These are phyloP conservation scores for Ptychochromis oligacanthus DNA, from an alignment of 2,113 vertebrate species.

Conservation along the genomic window DNA sequence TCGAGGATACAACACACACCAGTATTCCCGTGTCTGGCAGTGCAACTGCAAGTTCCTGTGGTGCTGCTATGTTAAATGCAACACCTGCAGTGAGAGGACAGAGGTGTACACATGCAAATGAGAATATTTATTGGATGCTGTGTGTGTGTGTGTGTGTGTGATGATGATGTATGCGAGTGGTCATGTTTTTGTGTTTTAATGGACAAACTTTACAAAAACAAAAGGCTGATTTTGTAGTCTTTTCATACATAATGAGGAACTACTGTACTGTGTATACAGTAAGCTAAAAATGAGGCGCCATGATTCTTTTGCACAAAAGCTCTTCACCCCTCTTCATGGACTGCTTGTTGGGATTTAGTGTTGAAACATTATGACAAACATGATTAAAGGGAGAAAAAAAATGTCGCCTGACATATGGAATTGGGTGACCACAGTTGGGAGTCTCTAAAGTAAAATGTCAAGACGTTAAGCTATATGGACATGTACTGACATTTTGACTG, in stretches of 20 bases:
- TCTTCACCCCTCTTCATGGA: slow-evolving; percentile 46
- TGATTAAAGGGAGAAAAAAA: slow-evolving; percentile 11
- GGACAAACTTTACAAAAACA: slow-evolving; percentile 36
- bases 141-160: slow-evolving; percentile 7
- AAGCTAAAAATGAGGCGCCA: slow-evolving; percentile 44
- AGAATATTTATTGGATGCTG: slow-evolving; percentile 74
- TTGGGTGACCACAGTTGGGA: slow-evolving; percentile 21
- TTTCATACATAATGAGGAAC: slow-evolving; percentile 29
- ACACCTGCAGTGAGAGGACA: slow-evolving; percentile 98
- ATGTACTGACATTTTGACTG: slow-evolving; percentile 17
- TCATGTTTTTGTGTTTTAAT: slow-evolving; percentile 43
- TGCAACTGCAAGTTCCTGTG: slow-evolving; percentile 99
- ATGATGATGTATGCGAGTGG: slow-evolving; percentile 4
- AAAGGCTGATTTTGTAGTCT: slow-evolving; percentile 35
- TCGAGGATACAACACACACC: slow-evolving; percentile 97
- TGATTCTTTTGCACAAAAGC: slow-evolving; percentile 71
- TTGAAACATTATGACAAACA: slow-evolving; percentile 4
- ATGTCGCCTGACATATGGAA: slow-evolving; percentile 12
- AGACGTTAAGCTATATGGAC: slow-evolving; percentile 68
- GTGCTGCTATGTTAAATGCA: slow-evolving; percentile 99
- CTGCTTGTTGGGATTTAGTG: slow-evolving; percentile 22
- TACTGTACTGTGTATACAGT: slow-evolving; percentile 28
- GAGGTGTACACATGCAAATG: slow-evolving; percentile 98
- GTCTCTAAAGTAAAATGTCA: slow-evolving; percentile 34
- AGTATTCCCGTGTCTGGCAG: slow-evolving; percentile 97